These are phyloP conservation scores for Vulpes lagopus DNA, from an alignment of 2,113 vertebrate species.

Conservation along the genomic window DNA sequence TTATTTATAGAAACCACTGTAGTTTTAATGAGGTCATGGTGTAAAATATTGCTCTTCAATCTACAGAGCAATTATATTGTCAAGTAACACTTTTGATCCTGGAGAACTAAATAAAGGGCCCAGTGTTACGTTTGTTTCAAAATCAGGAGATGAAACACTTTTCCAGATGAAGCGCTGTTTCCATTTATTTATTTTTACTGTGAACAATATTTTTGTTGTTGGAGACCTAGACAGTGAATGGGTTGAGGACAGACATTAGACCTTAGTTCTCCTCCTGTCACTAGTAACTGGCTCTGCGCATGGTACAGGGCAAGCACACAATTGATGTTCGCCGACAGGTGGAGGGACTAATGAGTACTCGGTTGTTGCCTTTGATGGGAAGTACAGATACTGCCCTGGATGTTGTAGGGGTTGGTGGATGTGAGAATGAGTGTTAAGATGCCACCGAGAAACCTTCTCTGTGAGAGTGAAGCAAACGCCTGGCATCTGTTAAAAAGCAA, in stretches of 20 bases:
- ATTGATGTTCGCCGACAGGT: background rate
- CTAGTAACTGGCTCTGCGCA: background rate
- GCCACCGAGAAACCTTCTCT: background rate
- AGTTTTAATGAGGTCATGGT: constrained; percentile 61
- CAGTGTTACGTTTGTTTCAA: constrained; percentile 51
- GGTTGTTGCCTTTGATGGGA: background rate
- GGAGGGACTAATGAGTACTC: background rate
- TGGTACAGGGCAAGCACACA: background rate
- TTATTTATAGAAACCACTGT: constrained; percentile 64
- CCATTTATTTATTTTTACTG: background rate
- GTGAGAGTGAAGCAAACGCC: background rate
- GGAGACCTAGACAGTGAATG: background rate
- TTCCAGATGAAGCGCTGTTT: background rate
- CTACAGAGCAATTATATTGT: constrained; percentile 51
- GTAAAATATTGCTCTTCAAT: constrained; percentile 36
- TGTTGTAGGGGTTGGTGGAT: background rate
- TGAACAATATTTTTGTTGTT: constrained; percentile 2
- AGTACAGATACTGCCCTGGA: background rate
- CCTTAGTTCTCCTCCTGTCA: background rate
- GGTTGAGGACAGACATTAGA: background rate
- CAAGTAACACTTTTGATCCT: constrained; percentile 12
- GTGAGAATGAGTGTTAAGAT: background rate
- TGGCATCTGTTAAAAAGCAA: background rate
- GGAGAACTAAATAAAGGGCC: constrained; percentile 26
- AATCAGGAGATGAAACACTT: constrained; percentile 23